Percentiles rank a stretch among this genome's conserved stretches.
Conservation (phyloP, 1,140 invertebrate genomes). For the Ruditapes philippinarum region DNA sequence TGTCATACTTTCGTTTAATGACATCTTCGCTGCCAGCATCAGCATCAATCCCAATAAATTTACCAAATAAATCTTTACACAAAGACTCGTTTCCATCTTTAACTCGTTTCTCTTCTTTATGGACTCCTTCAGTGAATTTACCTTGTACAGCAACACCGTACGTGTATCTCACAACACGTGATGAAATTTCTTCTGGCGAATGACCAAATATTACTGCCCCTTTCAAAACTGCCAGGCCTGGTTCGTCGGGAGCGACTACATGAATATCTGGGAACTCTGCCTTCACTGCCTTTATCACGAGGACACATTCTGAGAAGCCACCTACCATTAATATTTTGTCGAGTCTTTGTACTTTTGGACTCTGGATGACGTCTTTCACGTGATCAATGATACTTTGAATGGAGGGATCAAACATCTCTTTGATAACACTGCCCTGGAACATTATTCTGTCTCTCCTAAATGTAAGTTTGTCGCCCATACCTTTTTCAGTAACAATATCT, state of each 20-base stretch:
- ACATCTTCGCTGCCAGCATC: slow-evolving; percentile 37
- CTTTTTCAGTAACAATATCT: slow-evolving; percentile 17
- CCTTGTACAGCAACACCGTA: slow-evolving; percentile 66
- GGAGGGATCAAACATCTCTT: slow-evolving; percentile 61
- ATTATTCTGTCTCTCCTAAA: slow-evolving; percentile 35
- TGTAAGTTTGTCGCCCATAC: slow-evolving; percentile 37
- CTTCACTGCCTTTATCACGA: slow-evolving; percentile 61
- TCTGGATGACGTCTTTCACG: slow-evolving; percentile 61
- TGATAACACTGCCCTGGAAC: slow-evolving; percentile 11
- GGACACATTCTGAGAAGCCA: slow-evolving; percentile 68
- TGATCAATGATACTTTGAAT: slow-evolving; percentile 63
- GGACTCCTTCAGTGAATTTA: slow-evolving; percentile 48
- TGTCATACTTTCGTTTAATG: slow-evolving; percentile 57
- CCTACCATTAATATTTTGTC: slow-evolving; percentile 73
- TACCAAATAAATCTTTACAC: slow-evolving; percentile 68
- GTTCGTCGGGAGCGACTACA: slow-evolving; percentile 68
- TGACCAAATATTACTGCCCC: slow-evolving; percentile 76
- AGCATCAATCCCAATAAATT: slow-evolving; percentile 63
- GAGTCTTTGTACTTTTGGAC: slow-evolving; percentile 33
- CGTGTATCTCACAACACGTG: slow-evolving; percentile 61
- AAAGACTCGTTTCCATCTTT: slow-evolving; percentile 42
- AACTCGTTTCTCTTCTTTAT: slow-evolving; percentile 57
- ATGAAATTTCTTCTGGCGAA: slow-evolving; percentile 49
- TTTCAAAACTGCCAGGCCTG: slow-evolving; percentile 72
- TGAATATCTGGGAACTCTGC: slow-evolving; percentile 56